phyloP scores from a whole-genome alignment of 2,797 vertebrate genomes.

The Scyliorhinus canicula region DNA sequence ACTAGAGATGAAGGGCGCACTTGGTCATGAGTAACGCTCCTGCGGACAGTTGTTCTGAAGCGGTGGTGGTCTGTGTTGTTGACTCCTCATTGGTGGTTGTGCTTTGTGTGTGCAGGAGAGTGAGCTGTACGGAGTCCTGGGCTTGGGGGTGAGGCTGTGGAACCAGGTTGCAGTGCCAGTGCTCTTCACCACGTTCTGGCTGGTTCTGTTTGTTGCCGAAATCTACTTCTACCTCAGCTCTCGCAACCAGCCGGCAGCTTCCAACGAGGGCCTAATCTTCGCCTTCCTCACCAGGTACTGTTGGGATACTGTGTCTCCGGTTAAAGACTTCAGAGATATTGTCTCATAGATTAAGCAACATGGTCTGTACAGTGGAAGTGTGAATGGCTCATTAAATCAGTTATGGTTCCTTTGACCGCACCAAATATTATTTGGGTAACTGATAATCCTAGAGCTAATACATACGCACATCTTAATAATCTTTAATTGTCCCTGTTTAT shows the following conservation, averaged over 20 bases:
- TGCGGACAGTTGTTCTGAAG: neutral
- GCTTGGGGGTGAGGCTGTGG: conserved; percentile 70
- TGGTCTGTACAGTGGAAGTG: too few species aligned
- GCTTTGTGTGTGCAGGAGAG: conserved; percentile 55
- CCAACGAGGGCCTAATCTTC: conserved; percentile 67
- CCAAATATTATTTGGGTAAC: too few species aligned
- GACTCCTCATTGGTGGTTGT: neutral
- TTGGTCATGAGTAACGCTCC: too few species aligned
- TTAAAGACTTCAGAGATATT: neutral
- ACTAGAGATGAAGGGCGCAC: neutral
- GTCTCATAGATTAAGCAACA: too few species aligned
- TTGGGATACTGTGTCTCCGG: too few species aligned
- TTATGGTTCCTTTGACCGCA: too few species aligned
- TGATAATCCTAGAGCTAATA: too few species aligned
- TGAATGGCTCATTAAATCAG: too few species aligned
- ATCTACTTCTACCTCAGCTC: conserved; percentile 56
- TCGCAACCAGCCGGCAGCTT: conserved; percentile 42
- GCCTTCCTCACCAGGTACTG: conserved; percentile 70
- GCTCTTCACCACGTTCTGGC: conserved; percentile 78
- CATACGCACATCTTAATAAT: too few species aligned
- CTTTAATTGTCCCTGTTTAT: neutral
- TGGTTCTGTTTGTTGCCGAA: conserved; percentile 68
- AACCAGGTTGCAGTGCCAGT: conserved; percentile 70
- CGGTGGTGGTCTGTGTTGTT: neutral
- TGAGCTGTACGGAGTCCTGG: conserved; percentile 65